A percentile compares a stretch with the other conserved stretches of the same genome.
Evolutionary conservation across 92 coral and sea anemone genomes (phyloP).

Genomic region (Virgularia gustaviana): DNA sequence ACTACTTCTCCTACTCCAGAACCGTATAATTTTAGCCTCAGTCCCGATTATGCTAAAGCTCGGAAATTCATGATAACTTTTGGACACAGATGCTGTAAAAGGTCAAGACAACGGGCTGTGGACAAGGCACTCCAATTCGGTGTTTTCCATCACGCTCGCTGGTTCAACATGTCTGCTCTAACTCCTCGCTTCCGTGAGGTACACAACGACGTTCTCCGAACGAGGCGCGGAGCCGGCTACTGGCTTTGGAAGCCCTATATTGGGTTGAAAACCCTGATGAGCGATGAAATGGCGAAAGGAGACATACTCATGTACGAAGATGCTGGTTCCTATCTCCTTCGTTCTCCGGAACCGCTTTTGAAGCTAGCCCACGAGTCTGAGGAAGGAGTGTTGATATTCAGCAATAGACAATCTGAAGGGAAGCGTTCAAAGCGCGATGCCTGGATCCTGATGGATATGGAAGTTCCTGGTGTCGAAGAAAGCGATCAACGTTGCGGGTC

Average conservation of each 20-base stretch:
- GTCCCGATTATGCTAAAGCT: not conserved
- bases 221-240: conserved; percentile 6
- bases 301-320: conserved; percentile 25
- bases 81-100: conserved; percentile 23
- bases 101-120: conserved; percentile 6
- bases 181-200: not conserved
- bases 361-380: conserved; percentile 11
- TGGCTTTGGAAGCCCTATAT: conserved; percentile 35
- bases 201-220: conserved; percentile 6
- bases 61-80: conserved; percentile 12
- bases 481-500: conserved; percentile 13
- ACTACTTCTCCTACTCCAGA: not conserved
- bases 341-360: conserved; percentile 14
- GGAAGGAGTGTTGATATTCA: conserved; percentile 5
- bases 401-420: conserved; percentile 4
- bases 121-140: not conserved
- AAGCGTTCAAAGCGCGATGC: conserved; percentile 19
- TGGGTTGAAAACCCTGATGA: conserved; percentile 4
- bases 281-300: conserved; percentile 19
- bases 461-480: not conserved
- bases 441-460: conserved; percentile 14
- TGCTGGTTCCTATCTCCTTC: conserved; percentile 1
- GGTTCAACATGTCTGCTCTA: not conserved
- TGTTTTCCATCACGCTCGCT: conserved; percentile 11
- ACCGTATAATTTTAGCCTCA: too few relatives aligned